These are phyloP conservation scores for Halcyon leucocephala DNA, from an alignment of 2,797 vertebrate species.

Conservation along the genomic window DNA sequence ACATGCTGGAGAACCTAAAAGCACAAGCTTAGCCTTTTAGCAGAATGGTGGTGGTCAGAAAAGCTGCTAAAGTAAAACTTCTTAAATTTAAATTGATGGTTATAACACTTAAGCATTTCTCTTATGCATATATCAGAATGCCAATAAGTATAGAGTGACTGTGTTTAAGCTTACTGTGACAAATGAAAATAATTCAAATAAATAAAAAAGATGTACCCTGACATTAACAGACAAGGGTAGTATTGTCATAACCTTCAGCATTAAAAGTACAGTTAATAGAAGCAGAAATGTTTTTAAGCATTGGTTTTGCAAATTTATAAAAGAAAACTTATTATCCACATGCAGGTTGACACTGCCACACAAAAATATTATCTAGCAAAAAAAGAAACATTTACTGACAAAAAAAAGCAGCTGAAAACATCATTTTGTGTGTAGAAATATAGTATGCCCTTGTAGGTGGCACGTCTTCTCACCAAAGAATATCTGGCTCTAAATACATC, in stretches of 20 bases:
- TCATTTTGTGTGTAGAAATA: neutral
- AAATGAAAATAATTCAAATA: neutral
- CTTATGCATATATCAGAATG: neutral
- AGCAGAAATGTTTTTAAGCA: neutral
- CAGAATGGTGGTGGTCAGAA: neutral
- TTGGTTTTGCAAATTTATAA: neutral
- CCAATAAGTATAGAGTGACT: neutral
- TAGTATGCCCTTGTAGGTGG: neutral
- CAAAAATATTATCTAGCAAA: neutral
- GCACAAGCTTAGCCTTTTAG: neutral
- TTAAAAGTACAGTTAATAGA: neutral
- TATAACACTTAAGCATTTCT: neutral
- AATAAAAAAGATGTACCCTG: neutral
- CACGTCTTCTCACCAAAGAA: neutral
- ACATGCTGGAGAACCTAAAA: neutral
- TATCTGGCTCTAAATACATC: neutral
- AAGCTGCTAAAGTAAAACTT: neutral
- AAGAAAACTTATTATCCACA: neutral
- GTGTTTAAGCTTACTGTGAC: neutral
- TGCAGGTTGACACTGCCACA: neutral
- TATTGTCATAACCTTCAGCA: neutral
- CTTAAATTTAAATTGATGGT: neutral
- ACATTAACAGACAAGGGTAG: neutral
- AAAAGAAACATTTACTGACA: neutral
- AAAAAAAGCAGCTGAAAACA: neutral